A percentile compares a stretch with the other conserved stretches of the same genome.
phyloP scores from a whole-genome alignment of 2,113 vertebrate species.

The Brevimyrus niger region DNA sequence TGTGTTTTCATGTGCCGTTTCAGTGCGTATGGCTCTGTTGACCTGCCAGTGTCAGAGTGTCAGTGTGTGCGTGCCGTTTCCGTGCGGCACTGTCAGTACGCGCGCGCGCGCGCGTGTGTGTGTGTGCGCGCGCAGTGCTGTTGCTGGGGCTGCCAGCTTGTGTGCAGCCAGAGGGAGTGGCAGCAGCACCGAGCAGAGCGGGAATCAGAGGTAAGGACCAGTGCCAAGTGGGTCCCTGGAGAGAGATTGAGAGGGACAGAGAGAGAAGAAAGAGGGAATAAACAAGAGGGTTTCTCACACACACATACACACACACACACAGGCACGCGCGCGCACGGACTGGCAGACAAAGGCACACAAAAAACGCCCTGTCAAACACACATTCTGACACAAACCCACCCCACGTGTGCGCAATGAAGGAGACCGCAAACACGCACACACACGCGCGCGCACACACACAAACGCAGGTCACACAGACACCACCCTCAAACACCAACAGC shows the following conservation, averaged over 20 bases:
- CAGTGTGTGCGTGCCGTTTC: neutral
- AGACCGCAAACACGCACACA: neutral
- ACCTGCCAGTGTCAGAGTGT: neutral
- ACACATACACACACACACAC: neutral
- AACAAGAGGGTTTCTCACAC: slow-evolving; percentile 17
- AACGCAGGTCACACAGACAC: slow-evolving; percentile 17
- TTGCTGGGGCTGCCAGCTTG: slow-evolving; percentile 68
- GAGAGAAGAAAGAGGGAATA: slow-evolving; percentile 21
- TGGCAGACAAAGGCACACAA: slow-evolving; percentile 15
- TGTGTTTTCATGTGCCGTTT: neutral
- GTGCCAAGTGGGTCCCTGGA: slow-evolving; percentile 64
- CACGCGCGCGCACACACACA: neutral
- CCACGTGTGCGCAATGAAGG: neutral
- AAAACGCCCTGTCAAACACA: slow-evolving; percentile 1
- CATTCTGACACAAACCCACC: neutral
- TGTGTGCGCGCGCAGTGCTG: slow-evolving; percentile 46
- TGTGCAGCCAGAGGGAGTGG: slow-evolving; percentile 47
- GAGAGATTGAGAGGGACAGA: slow-evolving; percentile 42
- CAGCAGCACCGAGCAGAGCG: slow-evolving; percentile 50
- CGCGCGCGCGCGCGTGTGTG: slow-evolving; percentile 16
- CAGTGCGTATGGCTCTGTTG: neutral
- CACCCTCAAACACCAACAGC: neutral
- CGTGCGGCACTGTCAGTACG: neutral
- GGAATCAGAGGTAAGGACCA: slow-evolving; percentile 62
- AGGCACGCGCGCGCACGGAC: neutral